Conservation (phyloP, 1,140 invertebrate species). For the Parapsyche elsis region DNA sequence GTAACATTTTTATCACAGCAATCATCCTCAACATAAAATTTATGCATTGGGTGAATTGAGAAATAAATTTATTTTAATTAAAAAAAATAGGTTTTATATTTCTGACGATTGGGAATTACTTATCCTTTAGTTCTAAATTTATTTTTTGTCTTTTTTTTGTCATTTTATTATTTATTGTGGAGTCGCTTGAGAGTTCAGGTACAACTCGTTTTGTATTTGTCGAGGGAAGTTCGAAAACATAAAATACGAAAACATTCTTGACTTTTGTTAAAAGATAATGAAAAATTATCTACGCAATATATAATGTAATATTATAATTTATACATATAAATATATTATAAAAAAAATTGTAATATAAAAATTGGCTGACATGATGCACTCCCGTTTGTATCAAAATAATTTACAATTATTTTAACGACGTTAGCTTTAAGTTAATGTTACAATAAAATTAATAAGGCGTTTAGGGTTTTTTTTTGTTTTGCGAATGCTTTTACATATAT, state of each 20-base stretch:
- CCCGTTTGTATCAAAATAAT: constrained; percentile 43
- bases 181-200: background rate
- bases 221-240: too few species aligned
- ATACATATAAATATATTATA: background rate
- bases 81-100: background rate
- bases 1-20: constrained; percentile 53
- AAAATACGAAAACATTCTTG: too few species aligned
- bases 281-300: background rate
- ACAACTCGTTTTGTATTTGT: background rate
- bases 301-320: background rate
- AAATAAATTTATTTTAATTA: background rate
- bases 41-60: background rate
- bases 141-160: background rate
- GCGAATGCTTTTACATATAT: constrained; percentile 33
- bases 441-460: constrained; percentile 47
- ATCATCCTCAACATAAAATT: constrained; percentile 26
- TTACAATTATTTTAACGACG: constrained; percentile 42
- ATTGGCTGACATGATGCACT: constrained; percentile 22
- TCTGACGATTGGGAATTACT: background rate
- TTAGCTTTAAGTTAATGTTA: constrained; percentile 46
- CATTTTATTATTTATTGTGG: background rate
- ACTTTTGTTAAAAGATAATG: background rate
- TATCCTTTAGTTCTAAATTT: background rate
- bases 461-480: constrained; percentile 46
- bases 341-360: constrained; percentile 20